Evolutionary conservation across 1,140 invertebrate species (phyloP).

Genomic region (Drosophila nasuta): DNA sequence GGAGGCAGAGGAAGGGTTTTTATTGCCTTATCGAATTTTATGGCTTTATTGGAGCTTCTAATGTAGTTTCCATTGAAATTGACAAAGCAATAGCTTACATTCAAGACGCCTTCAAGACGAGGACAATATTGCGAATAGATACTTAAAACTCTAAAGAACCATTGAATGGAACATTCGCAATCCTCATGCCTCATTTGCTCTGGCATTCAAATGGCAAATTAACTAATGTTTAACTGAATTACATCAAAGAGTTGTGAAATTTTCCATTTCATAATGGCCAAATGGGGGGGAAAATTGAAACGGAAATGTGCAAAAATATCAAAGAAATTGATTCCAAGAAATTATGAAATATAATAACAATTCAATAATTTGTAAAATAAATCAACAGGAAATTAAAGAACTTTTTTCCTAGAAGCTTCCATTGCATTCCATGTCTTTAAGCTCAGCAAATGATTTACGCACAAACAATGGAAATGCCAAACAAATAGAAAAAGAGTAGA

Average conservation of each 20-base stretch:
- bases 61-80: constrained; percentile 63
- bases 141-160: constrained; percentile 2
- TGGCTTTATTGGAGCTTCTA: constrained; percentile 74
- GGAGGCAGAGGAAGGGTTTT: constrained; percentile 41
- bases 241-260: constrained; percentile 4
- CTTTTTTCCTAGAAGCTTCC: neutral
- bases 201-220: constrained; percentile 10
- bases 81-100: constrained; percentile 31
- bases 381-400: neutral
- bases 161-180: neutral
- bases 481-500: neutral
- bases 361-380: neutral
- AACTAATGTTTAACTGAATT: neutral
- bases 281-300: neutral
- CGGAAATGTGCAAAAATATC: neutral
- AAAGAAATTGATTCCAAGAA: neutral
- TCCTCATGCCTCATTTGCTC: neutral
- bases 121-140: neutral
- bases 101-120: neutral
- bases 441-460: neutral
- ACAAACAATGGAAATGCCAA: constrained; percentile 2
- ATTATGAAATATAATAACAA: neutral
- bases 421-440: neutral
- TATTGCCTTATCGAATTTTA: constrained; percentile 78
- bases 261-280: neutral